These are phyloP conservation scores for Anabacerthia variegaticeps DNA, from an alignment of 2,797 vertebrate species.

Conservation along the genomic window DNA sequence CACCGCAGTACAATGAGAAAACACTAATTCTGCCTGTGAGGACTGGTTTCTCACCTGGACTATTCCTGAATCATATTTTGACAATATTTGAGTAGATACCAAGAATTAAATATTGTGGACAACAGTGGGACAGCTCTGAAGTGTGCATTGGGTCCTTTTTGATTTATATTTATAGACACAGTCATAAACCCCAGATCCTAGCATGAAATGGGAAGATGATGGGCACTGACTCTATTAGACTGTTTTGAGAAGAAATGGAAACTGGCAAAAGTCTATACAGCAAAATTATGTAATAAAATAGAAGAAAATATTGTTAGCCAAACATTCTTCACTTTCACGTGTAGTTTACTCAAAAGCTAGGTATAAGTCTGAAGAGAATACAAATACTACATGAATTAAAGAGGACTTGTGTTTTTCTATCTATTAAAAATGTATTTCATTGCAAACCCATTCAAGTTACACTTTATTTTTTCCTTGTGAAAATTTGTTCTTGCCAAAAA, in stretches of 20 bases:
- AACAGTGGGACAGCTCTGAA: neutral
- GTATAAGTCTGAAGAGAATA: neutral
- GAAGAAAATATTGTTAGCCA: neutral
- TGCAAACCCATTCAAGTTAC: neutral
- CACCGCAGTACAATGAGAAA: neutral
- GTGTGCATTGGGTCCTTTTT: neutral
- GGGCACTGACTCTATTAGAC: neutral
- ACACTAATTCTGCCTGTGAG: neutral
- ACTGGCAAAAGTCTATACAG: neutral
- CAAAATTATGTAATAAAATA: neutral
- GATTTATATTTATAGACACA: neutral
- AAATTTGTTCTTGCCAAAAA: neutral
- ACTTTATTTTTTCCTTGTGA: neutral
- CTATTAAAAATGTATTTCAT: neutral
- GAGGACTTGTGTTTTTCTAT: neutral
- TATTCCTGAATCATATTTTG: neutral
- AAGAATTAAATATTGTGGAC: neutral
- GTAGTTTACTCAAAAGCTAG: neutral
- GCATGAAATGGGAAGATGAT: neutral
- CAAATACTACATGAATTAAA: neutral
- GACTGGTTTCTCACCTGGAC: neutral
- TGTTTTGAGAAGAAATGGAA: neutral
- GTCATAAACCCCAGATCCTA: neutral
- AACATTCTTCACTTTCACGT: neutral
- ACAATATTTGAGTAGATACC: neutral